Evolutionary conservation across 1,140 invertebrate genomes (phyloP).

Genomic region (Euura lappo): DNA sequence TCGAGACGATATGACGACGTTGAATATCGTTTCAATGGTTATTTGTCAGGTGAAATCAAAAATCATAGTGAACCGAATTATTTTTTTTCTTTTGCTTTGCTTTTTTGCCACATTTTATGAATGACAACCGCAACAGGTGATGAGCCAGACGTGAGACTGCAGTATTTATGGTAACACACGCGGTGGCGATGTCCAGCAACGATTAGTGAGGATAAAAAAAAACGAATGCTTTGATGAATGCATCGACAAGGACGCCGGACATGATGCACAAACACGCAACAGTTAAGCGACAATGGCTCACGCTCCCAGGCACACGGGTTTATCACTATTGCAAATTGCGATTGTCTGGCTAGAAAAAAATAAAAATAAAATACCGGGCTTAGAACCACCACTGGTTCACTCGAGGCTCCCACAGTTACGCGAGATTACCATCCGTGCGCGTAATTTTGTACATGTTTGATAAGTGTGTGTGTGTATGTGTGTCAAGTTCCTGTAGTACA

Average conservation of each 20-base stretch:
- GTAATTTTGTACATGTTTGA: not conserved
- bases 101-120: too few relatives aligned
- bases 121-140: too few relatives aligned
- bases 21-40: too few relatives aligned
- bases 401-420: not conserved
- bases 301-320: not conserved
- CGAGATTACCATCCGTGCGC: not conserved
- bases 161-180: too few relatives aligned
- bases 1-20: too few relatives aligned
- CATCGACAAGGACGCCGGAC: not conserved
- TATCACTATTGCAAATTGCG: not conserved
- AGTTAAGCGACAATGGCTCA: not conserved
- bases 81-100: too few relatives aligned
- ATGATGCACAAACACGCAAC: not conserved
- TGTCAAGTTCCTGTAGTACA: not conserved
- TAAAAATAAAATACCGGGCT: not conserved
- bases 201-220: too few relatives aligned
- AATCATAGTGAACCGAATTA: too few relatives aligned
- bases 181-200: too few relatives aligned
- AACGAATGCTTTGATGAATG: not conserved
- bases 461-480: not conserved
- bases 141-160: too few relatives aligned
- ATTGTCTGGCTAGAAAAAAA: not conserved
- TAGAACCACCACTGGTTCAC: not conserved
- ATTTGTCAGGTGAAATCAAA: too few relatives aligned